Base-by-base conservation (phyloP, 2,888 invertebrate species). In the Tryphoninae sp. region DNA sequence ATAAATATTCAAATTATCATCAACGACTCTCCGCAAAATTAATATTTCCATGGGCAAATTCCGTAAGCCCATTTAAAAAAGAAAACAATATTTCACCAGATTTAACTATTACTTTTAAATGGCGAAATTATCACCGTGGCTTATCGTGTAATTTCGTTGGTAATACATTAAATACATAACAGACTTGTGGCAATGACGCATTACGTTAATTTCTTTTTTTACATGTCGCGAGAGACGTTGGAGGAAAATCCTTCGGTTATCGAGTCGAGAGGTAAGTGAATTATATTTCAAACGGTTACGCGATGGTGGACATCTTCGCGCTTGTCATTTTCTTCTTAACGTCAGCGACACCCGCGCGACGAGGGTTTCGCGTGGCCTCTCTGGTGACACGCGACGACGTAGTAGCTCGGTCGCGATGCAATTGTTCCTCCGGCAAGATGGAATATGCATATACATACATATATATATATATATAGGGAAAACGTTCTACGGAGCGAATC, bases 261-360 rank as follows among this genome's bases (percentile, higher is more conserved):
- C 62, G 9, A 19, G 58, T 26, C 68, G 40, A 58, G 33, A 55
- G 11, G 22, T 77, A 77, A 77, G 58, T 58, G 77, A 78, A 78
- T 81, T 77, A 81, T 59, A 62, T 1, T 45, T 42, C 22, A 4
- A 59, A 40, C 22, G 51, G 64, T 72, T 71, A 75, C 69, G 59
- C 67, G 58, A 51, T 9, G 51, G n/a, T n/a, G n/a, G 42, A 23
- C 33, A 58, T 61, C 53, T 45, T 51, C 49, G 11, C 69, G 73
- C 53, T 82, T 61, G 84, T 84, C 82, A 84, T 86, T 84, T 85
- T 85, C 80, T 11, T 77, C 69, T 79, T 55, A 67, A 65, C 73
- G 79, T 68, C 79, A 55, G 59, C 49, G 49, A 51, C 22, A 19
- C n/a, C 23, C 33, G 40, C 26, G 16, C 40, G 33, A 64, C 22